Evolutionary conservation across 2,888 invertebrate species (phyloP).

Genomic region (Chymomyza amoena): DNA sequence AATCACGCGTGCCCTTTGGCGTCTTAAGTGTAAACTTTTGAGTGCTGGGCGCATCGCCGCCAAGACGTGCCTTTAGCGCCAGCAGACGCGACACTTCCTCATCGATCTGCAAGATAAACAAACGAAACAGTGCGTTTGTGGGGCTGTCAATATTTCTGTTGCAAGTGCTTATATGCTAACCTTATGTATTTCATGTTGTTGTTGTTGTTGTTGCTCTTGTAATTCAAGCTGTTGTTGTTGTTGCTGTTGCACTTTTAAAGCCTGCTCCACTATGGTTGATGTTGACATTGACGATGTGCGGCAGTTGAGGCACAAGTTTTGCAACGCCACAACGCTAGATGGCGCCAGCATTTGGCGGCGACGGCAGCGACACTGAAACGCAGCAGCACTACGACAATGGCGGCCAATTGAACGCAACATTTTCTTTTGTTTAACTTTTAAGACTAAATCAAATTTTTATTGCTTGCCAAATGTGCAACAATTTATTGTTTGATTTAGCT

Average conservation of each 20-base stretch:
- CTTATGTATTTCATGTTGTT: conserved; percentile 72
- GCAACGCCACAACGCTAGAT: conserved; percentile 30
- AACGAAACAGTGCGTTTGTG: background rate
- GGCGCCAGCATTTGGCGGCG: conserved; percentile 39
- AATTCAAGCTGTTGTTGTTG: conserved; percentile 40
- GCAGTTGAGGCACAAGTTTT: conserved; percentile 15
- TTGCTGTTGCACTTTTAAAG: conserved; percentile 55
- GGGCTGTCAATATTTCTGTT: background rate
- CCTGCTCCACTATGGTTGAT: conserved; percentile 66
- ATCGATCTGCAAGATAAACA: conserved; percentile 83
- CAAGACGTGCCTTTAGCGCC: conserved; percentile 87
- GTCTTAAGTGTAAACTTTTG: conserved; percentile 93
- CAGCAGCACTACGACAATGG: conserved; percentile 62
- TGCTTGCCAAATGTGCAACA: conserved; percentile 35
- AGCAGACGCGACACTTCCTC: conserved; percentile 91
- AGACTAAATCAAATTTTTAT: conserved; percentile 19
- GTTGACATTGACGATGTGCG: conserved; percentile 35
- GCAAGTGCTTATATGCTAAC: conserved; percentile 73
- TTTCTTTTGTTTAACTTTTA: conserved; percentile 46
- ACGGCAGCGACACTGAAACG: conserved; percentile 58
- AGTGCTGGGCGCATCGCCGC: conserved; percentile 81
- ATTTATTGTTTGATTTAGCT: conserved; percentile 35
- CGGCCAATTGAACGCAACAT: conserved; percentile 78
- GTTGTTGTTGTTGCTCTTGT: conserved; percentile 38
- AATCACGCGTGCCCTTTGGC: conserved; percentile 96